Base-by-base conservation (phyloP, 2,888 invertebrate species). In the Lasioglossum leucozonium region DNA sequence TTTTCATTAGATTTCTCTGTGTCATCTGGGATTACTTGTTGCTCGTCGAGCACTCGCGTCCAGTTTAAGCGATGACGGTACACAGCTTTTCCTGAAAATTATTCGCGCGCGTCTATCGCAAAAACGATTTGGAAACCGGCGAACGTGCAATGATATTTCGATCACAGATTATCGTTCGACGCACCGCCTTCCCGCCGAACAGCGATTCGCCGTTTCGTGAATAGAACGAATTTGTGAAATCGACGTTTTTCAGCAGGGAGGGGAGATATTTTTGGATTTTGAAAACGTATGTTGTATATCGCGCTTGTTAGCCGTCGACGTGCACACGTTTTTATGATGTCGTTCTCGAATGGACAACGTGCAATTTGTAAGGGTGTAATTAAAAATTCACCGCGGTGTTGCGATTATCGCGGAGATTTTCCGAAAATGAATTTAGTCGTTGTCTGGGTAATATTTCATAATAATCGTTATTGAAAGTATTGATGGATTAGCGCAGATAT, bases 1-100 rank as follows among this genome's bases (percentile, higher is more conserved):
- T 71, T 79, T 72, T 55, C 65, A 79, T 81, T 42, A 47, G 26
- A 79, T 51, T 79, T 67, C 30, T n/a, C 22, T 30, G 42, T 34
- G 30, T 30, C 37, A 47, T 16, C 16, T 1, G 55, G 4, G 62
- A 72, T 51, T 8, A 72, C 58, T 81, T 34, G 30, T 72, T 55
- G 55, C n/a, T 11, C n/a, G 11, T n/a, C 47, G 22, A 67, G 37
- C 37, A 42, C 58, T n/a, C n/a, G 30, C 62, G 72, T 65, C 18
- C 37, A 16, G 30, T 71, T 72, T 58, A n/a, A 73, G n/a, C n/a
- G 44, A 30, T 58, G 69, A 82, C 71, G 69, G 37, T 47, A 8
- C 30, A 44, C 30, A 44, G 44, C 62, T 62, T 82, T 67, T 67
- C n/a, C 22, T 30, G 42, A 11, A 37, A 22, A 58, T 37, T 42